phyloP scores from a whole-genome alignment of 2,797 vertebrate species.

The Pseudomugil gertrudae region DNA sequence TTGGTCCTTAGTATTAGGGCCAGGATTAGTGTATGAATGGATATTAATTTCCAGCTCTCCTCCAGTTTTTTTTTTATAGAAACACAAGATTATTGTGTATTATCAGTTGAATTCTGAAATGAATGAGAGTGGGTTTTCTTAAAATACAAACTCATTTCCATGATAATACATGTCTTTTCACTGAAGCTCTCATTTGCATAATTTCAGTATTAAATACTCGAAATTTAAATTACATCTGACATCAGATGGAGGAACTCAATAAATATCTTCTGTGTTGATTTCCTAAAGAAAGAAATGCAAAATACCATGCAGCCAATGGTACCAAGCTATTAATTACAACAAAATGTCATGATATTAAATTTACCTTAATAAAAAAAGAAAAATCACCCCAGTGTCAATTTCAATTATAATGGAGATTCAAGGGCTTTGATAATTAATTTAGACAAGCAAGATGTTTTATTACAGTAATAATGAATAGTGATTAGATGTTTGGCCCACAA shows the following conservation, averaged over 20 bases:
- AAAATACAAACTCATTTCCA: constrained; percentile 44
- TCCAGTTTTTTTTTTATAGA: constrained; percentile 10
- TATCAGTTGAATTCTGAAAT: constrained; percentile 23
- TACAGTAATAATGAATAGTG: constrained; percentile 24
- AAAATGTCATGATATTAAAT: constrained; percentile 61
- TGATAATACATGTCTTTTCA: constrained; percentile 49
- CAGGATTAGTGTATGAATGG: constrained; percentile 31
- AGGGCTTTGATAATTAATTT: constrained; percentile 46
- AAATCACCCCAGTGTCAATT: constrained; percentile 40
- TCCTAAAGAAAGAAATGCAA: constrained; percentile 14
- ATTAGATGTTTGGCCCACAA: constrained; percentile 14
- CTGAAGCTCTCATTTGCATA: constrained; percentile 33
- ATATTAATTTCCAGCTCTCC: constrained; percentile 46
- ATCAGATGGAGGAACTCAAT: constrained; percentile 14
- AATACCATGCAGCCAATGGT: constrained; percentile 22
- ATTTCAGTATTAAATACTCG: constrained; percentile 21
- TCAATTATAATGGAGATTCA: constrained; percentile 45
- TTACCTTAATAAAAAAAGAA: constrained; percentile 34
- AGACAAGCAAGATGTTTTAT: constrained; percentile 29
- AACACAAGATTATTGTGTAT: constrained; percentile 11
- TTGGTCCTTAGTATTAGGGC: constrained; percentile 31
- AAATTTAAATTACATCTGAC: constrained; percentile 29
- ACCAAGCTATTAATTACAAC: constrained; percentile 50
- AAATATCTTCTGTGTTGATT: constrained; percentile 27
- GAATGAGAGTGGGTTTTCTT: constrained; percentile 28